Base-by-base conservation (phyloP, 2,888 invertebrate species). In the Drosophila macrospina region DNA sequence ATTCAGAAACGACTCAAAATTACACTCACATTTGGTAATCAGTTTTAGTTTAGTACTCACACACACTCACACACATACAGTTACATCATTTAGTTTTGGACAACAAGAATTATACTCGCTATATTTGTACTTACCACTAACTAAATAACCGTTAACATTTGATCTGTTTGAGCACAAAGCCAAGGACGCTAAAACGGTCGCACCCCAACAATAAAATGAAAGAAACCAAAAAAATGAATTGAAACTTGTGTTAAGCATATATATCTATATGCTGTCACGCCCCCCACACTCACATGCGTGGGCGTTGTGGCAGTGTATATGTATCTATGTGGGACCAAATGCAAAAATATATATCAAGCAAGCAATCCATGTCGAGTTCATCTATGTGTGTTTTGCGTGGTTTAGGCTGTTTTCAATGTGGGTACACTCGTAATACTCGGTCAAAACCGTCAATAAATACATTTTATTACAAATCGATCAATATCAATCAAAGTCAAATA, bases 381-480 rank as follows among this genome's bases (percentile, higher is more conserved):
- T 91, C 90, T 86, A 88, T 90, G 85, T 90, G 90, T 90, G 90
- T 90, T 83, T 90, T 90, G 91, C 90, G 90, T 90, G 90, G 90
- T 90, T 90, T 90, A 90, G 91, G 91, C 90, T 90, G 90, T 91
- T 78, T 67, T 91, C 68, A 84, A 80, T 80, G 84, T 86, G 88
- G 89, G 88, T 78, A 78, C 76, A 71, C 76, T 48, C 72, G 70
- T 50, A 52, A 54, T 44, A 48, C 60, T 61, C 48, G 51, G 37
- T 55, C 55, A 37, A 13, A 13, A 50, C 24, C 10, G 7, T 8
- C 28, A 45, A 30, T 10, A 20, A 48, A 41, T 28, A 28, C 6
- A 28, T 28, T 6, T 28, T 6, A 15, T 13, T 39, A 37, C 10
- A 26, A 13, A 16, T 15, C 37, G 30, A 54, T 37, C 41, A 41